Evolutionary conservation across 2,113 vertebrate genomes (phyloP).

Genomic region (Arothron firmamentum): DNA sequence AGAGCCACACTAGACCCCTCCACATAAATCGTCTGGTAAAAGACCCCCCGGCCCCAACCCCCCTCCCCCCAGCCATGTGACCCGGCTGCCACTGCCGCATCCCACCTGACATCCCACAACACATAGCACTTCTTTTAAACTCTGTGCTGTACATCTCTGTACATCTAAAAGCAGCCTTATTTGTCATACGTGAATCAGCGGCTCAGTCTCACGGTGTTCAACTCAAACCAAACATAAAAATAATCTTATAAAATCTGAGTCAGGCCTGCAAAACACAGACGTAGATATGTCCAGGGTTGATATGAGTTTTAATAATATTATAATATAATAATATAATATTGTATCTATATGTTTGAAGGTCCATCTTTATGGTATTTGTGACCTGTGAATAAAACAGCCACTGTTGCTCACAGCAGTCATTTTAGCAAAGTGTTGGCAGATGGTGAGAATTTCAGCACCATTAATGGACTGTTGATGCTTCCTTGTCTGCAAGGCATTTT

Average conservation of each 20-base stretch:
- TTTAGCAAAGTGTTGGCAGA: conserved; percentile 63
- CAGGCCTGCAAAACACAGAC: too few relatives aligned
- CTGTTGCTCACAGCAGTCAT: conserved; percentile 58
- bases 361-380: conserved; percentile 49
- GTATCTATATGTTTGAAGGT: conserved; percentile 9
- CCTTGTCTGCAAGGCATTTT: conserved; percentile 71
- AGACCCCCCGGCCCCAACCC: background rate
- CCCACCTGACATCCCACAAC: background rate
- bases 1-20: background rate
- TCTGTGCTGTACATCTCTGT: too few relatives aligned
- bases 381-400: conserved; percentile 46
- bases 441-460: conserved; percentile 72
- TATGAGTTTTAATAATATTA: background rate
- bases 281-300: too few relatives aligned
- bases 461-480: conserved; percentile 75
- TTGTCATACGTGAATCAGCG: too few relatives aligned
- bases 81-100: background rate
- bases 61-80: background rate
- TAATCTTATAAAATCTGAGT: too few relatives aligned
- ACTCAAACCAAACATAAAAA: background rate
- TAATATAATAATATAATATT: too few relatives aligned
- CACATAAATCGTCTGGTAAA: background rate
- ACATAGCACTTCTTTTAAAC: too few relatives aligned
- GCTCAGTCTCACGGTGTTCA: background rate
- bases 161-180: too few relatives aligned